Conservation (phyloP, 2,888 invertebrate genomes). For the Epinotia nisella region DNA sequence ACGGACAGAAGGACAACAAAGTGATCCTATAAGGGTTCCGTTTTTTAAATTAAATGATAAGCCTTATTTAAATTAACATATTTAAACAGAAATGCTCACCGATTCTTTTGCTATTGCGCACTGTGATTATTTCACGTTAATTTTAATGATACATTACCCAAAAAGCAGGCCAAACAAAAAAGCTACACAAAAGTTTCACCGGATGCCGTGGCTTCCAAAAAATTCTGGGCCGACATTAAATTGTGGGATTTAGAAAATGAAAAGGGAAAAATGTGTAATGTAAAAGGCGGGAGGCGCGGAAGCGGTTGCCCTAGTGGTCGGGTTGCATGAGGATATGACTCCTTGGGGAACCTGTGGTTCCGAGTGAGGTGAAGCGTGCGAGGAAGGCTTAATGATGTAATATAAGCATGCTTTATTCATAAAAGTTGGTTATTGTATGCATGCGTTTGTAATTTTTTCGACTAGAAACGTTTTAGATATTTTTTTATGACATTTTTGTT, state of each 20-base stretch:
- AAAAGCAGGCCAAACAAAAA: constrained; percentile 31
- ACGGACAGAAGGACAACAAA: no score
- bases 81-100: constrained; percentile 14
- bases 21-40: no score
- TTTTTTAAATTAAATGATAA: not conserved
- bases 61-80: not conserved
- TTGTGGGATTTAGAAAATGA: constrained; percentile 42
- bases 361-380: not conserved
- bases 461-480: not conserved
- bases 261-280: constrained; percentile 38
- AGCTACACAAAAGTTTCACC: constrained; percentile 41
- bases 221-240: constrained; percentile 41
- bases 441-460: not conserved
- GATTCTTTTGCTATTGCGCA: constrained; percentile 32
- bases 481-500: not conserved
- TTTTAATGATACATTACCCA: constrained; percentile 42
- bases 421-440: not conserved
- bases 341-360: constrained; percentile 33
- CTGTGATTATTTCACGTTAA: constrained; percentile 39
- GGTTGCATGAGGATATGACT: constrained; percentile 3
- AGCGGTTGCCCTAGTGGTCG: constrained; percentile 15
- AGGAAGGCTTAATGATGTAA: constrained; percentile 31
- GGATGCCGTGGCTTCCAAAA: constrained; percentile 42
- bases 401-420: constrained; percentile 1
- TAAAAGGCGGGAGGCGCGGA: constrained; percentile 22